Conservation (phyloP, 92 coral and sea anemone genomes). For the Porites cylindrica region DNA sequence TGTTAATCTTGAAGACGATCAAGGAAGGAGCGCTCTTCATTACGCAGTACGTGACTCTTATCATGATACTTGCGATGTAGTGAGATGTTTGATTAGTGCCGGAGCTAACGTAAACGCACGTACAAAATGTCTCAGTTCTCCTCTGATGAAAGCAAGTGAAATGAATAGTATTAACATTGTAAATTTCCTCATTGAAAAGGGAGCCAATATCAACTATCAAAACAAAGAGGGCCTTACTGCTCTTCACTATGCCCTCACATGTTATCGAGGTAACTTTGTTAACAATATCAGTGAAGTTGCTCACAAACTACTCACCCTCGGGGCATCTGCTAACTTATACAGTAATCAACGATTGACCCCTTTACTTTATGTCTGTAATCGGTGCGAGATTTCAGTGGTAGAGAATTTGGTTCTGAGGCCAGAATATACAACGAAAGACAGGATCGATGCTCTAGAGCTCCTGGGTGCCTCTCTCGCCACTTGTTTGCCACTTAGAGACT, state of each 20-base stretch:
- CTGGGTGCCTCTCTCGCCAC: constrained; percentile 59
- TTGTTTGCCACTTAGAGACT: too few species aligned
- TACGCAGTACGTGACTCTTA: constrained; percentile 41
- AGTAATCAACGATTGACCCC: neutral
- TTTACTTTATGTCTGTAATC: constrained; percentile 15
- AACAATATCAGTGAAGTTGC: constrained; percentile 60
- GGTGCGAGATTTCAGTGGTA: constrained; percentile 69
- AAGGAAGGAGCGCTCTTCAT: constrained; percentile 76
- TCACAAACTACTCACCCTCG: neutral
- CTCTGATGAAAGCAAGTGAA: too few species aligned
- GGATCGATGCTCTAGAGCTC: constrained; percentile 65
- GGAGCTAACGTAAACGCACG: too few species aligned
- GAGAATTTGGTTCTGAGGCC: constrained; percentile 58
- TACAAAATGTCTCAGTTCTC: too few species aligned
- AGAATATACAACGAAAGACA: constrained; percentile 44
- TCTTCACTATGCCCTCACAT: neutral
- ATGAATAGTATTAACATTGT: too few species aligned
- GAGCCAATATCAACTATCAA: neutral
- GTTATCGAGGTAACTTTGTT: constrained; percentile 18
- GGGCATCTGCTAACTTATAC: neutral
- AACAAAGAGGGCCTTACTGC: neutral
- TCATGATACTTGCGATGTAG: too few species aligned
- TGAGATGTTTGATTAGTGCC: too few species aligned
- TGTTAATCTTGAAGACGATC: constrained; percentile 67
- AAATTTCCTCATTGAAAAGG: too few species aligned